A percentile compares a stretch with the other conserved stretches of the same genome.
phyloP scores from a whole-genome alignment of 2,888 invertebrate genomes.

The Fissipunctia ypsillon region DNA sequence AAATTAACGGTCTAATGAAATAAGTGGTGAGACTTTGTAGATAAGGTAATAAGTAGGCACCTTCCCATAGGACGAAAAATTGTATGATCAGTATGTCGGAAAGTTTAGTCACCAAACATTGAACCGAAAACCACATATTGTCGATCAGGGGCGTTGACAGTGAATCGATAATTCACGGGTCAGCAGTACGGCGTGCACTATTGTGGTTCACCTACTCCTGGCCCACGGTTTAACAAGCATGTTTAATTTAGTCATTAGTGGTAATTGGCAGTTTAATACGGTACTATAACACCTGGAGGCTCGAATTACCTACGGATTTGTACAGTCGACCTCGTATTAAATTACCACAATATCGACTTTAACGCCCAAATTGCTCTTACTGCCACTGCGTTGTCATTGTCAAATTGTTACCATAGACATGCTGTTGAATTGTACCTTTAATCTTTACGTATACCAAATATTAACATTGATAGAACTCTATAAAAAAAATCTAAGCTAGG shows the following conservation, averaged over 20 bases:
- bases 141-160: constrained; percentile 32
- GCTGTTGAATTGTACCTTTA: too few species aligned
- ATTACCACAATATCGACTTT: too few species aligned
- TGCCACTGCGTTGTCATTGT: too few species aligned
- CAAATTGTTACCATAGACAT: too few species aligned
- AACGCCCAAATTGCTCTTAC: too few species aligned
- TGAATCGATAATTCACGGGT: constrained; percentile 46
- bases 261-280: constrained; percentile 32
- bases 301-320: background rate
- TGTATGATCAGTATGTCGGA: background rate
- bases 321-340: background rate
- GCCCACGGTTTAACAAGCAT: constrained; percentile 21
- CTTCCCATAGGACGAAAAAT: background rate
- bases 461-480: too few species aligned
- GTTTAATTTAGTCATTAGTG: constrained; percentile 38
- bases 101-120: background rate
- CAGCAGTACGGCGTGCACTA: constrained; percentile 16
- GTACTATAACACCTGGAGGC: background rate
- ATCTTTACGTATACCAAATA: too few species aligned
- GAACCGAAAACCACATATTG: background rate
- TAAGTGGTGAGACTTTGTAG: too few species aligned
- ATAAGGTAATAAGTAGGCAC: too few species aligned
- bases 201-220: constrained; percentile 42
- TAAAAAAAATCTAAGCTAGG: too few species aligned
- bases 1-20: background rate